Evolutionary conservation across 2,113 vertebrate species (phyloP).

Genomic region (Phrynosoma platyrhinos): DNA sequence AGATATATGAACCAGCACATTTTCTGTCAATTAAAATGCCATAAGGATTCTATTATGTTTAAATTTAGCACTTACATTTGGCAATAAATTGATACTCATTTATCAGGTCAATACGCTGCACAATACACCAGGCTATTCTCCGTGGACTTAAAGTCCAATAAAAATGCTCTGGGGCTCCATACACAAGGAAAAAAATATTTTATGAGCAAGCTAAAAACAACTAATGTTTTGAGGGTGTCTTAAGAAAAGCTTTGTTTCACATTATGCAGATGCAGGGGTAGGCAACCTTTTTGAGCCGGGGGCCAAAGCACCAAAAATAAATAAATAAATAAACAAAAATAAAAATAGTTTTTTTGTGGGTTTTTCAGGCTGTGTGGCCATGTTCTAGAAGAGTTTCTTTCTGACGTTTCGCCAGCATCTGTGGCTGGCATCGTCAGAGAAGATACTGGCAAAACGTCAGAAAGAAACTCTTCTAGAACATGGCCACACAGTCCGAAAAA

Average conservation of each 20-base stretch:
- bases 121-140: not conserved
- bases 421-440: too few relatives aligned
- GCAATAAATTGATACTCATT: not conserved
- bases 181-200: not conserved
- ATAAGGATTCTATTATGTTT: not conserved
- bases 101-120: not conserved
- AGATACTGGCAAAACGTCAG: too few relatives aligned
- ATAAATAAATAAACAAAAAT: too few relatives aligned
- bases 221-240: not conserved
- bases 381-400: too few relatives aligned
- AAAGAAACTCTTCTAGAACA: too few relatives aligned
- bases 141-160: fast-evolving
- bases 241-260: not conserved
- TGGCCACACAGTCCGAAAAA: too few relatives aligned
- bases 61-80: not conserved
- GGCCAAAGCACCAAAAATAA: too few relatives aligned
- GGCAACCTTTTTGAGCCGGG: too few relatives aligned
- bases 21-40: constrained; percentile 18
- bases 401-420: too few relatives aligned
- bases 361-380: too few relatives aligned
- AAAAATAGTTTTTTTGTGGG: too few relatives aligned
- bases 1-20: not conserved
- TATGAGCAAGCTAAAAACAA: not conserved
- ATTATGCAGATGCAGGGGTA: not conserved
- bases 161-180: not conserved